Base-by-base conservation (phyloP, 2,888 invertebrate species). In the Pogonocherus hispidulus region DNA sequence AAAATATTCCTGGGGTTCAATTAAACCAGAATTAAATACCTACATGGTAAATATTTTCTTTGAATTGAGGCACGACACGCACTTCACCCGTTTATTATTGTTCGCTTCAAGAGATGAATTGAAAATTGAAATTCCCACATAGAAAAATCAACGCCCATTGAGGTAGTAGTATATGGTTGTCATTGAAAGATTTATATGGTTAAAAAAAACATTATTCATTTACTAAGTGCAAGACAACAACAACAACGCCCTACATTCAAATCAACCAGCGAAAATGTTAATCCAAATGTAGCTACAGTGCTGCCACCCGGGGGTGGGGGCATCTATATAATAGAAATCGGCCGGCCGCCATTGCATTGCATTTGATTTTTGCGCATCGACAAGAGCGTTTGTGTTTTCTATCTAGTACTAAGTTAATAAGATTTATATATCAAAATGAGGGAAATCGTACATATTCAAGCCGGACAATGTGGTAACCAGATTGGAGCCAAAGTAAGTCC, bases 371-470 rank as follows among this genome's bases (percentile, higher is more conserved):
- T 74, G 73, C 75, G 74, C 76, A 75, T 66, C 69, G 76, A 70
- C 57, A 67, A 69, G 54, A 76, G 70, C 75, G 78, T 75, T 77
- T 71, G 81, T 82, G 81, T 82, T 82, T 81, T 82, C 77, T 81
- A 80, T 72, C 67, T 70, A 51, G 63, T 71, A 76, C 66, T 69
- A 72, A 67, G 75, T 75, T 67, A 68, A 69, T 75, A 73, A 63
- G 69, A 72, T 78, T 74, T 73, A 55, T 57, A 76, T 70, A 75
- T 75, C 78, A 87, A 81, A 77, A 96, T 96, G 96, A 92, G 96
- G 88, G 96, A 96, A 92, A 96, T 96, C 81, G 95, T 96, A 78
- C 96, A 96, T 86, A 88, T 96, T 75, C 96, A 96, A 86, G 95
- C 93, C 79, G 91, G 91, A 72, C 91, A 91, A 84, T 91, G 91